Base-by-base conservation (phyloP, 2,113 vertebrate genomes). In the Sinocyclocheilus maitianheensis region DNA sequence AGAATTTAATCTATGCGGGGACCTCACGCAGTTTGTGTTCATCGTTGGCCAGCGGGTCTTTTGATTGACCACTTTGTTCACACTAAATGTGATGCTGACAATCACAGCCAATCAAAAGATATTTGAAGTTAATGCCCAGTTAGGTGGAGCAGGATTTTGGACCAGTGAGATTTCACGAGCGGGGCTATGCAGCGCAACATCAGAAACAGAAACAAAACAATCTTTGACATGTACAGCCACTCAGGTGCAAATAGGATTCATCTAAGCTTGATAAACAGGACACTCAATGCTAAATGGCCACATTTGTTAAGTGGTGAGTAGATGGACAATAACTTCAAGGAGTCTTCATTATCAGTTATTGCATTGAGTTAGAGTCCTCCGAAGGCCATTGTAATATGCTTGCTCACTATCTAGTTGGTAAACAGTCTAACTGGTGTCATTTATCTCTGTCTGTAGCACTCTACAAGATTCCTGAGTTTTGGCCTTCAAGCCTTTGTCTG, bases 271-370 rank as follows among this genome's bases (percentile, higher is more conserved):
- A 80, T 62, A 43, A 80, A 24, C 34, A 37, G 55, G 58, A 30
- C 34, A n/a, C 34, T 63, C 58, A n/a, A 11, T 80, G 30, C 20
- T 81, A 80, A 81, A 40, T 81, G 62, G 48, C 22, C 30, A 18
- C 11, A 13, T 71, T 79, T 58, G 12, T 58, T 71, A 85, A 69
- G 58, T 67, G 20, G 30, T 14, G 3, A 11, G 18, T 40, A 74
- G 37, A 74, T 8, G 24, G n/a, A 51, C 37, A 46, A 24, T 69
- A 69, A 81, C 16, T 63, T 37, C 79, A 34, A 81, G 78, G 84
- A 11, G 55, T 86, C 48, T 81, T 88, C 88, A 89, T 62, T 85
- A 86, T 80, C 89, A 91, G 91, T 90, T 92, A 90, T 90, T 62
- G 24, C 40, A 40, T 82, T 71, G 63, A 40, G 74, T 80, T 65